A percentile compares a stretch with the other conserved stretches of the same genome.
These are phyloP conservation scores for Anastrepha ludens DNA, from an alignment of 1,140 invertebrate species.

Conservation along the genomic window DNA sequence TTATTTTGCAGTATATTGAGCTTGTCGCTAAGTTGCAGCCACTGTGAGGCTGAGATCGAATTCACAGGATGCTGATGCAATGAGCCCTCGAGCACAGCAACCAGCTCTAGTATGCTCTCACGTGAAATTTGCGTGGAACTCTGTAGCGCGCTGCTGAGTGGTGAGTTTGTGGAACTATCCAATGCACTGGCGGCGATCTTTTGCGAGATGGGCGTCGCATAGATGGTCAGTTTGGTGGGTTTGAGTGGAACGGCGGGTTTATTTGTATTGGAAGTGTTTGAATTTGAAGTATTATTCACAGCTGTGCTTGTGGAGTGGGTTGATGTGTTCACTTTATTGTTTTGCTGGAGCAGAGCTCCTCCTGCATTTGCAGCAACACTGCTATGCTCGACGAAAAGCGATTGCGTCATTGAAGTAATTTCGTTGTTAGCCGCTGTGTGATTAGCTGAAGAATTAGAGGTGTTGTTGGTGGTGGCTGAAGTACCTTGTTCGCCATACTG, in stretches of 20 bases:
- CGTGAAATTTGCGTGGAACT: constrained; percentile 75
- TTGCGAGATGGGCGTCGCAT: constrained; percentile 77
- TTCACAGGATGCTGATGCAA: constrained; percentile 78
- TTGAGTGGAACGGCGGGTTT: constrained; percentile 78
- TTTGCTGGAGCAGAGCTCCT: constrained; percentile 59
- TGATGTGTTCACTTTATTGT: constrained; percentile 68
- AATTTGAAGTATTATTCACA: constrained; percentile 14
- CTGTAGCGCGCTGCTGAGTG: constrained; percentile 54
- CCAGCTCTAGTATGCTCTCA: constrained; percentile 83
- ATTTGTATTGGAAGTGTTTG: constrained; percentile 55
- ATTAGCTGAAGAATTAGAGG: constrained; percentile 8
- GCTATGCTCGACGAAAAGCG: constrained; percentile 62
- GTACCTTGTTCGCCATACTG: constrained; percentile 45
- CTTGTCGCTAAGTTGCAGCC: constrained; percentile 90
- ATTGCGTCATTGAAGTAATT: constrained; percentile 65
- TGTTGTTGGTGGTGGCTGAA: constrained; percentile 19
- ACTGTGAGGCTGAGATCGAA: constrained; percentile 80
- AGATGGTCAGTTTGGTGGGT: constrained; percentile 78
- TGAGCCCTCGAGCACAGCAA: constrained; percentile 80
- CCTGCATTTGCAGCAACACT: constrained; percentile 1
- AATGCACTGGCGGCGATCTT: constrained; percentile 63
- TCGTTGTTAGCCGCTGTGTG: constrained; percentile 58
- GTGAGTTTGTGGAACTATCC: constrained; percentile 56
- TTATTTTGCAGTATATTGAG: constrained; percentile 85
- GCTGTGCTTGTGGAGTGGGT: constrained; percentile 37